A percentile compares a stretch with the other conserved stretches of the same genome.
phyloP scores from a whole-genome alignment of 2,888 invertebrate species.

The Chesias legatella region DNA sequence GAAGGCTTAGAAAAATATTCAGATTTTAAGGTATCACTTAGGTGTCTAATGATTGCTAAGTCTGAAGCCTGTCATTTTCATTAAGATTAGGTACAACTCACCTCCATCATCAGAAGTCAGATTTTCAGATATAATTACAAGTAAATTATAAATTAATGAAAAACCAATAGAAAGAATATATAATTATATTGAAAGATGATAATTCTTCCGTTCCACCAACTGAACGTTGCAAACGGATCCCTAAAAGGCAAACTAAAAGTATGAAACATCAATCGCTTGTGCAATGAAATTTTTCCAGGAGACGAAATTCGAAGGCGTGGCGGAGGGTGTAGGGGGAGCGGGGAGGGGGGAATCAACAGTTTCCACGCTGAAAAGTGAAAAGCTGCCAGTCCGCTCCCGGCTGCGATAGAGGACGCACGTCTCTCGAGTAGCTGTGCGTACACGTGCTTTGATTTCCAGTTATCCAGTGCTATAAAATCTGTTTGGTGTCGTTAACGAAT shows the following conservation, averaged over 20 bases:
- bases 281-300: conserved; percentile 20
- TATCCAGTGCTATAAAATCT: conserved; percentile 17
- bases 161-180: too few species aligned
- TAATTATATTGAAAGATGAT: too few species aligned
- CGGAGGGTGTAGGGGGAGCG: background rate
- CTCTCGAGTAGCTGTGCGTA: background rate
- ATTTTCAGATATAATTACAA: too few species aligned
- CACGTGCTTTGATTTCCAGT: conserved; percentile 10
- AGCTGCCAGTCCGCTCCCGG: conserved; percentile 7
- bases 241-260: conserved; percentile 2
- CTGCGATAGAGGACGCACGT: conserved; percentile 7
- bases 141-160: too few species aligned
- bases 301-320: background rate
- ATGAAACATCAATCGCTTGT: conserved; percentile 8
- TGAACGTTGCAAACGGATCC: background rate
- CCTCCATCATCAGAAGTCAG: too few species aligned
- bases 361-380: conserved; percentile 12
- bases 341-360: conserved; percentile 18
- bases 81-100: too few species aligned
- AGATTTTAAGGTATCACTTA: too few species aligned
- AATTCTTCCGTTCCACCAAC: too few species aligned
- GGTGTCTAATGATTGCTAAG: too few species aligned
- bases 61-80: too few species aligned
- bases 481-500: conserved; percentile 16
- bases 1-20: too few species aligned